Conservation (phyloP, 2,113 vertebrate genomes). For the Donacobius atricapilla region DNA sequence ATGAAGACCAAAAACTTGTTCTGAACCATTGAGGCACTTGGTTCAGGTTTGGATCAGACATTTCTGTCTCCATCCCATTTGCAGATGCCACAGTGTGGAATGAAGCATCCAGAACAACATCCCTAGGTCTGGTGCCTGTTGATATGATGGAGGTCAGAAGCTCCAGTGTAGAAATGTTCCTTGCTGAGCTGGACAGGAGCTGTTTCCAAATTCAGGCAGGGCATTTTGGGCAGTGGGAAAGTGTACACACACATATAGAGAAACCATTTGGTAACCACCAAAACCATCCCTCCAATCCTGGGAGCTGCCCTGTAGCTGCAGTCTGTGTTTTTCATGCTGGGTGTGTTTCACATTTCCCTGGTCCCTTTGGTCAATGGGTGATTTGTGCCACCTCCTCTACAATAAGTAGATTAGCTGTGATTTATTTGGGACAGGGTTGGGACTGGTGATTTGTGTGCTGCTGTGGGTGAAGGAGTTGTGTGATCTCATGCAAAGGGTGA, state of each 20-base stretch:
- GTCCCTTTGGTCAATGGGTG: background rate
- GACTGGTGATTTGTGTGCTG: background rate
- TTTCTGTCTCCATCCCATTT: background rate
- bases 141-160: fast-evolving
- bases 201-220: background rate
- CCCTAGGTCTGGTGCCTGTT: background rate
- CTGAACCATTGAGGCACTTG: background rate
- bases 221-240: background rate
- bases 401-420: background rate
- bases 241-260: fast-evolving
- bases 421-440: background rate
- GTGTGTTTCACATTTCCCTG: background rate
- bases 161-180: fast-evolving
- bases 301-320: background rate
- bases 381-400: background rate
- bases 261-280: background rate
- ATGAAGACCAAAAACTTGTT: background rate
- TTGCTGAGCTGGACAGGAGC: background rate
- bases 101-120: background rate
- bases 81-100: background rate
- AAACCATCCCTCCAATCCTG: fast-evolving
- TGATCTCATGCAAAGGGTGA: background rate
- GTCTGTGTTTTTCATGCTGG: background rate
- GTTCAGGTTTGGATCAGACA: background rate
- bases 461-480: background rate